Base-by-base conservation (phyloP, 2,113 vertebrate species). In the Caretta caretta region DNA sequence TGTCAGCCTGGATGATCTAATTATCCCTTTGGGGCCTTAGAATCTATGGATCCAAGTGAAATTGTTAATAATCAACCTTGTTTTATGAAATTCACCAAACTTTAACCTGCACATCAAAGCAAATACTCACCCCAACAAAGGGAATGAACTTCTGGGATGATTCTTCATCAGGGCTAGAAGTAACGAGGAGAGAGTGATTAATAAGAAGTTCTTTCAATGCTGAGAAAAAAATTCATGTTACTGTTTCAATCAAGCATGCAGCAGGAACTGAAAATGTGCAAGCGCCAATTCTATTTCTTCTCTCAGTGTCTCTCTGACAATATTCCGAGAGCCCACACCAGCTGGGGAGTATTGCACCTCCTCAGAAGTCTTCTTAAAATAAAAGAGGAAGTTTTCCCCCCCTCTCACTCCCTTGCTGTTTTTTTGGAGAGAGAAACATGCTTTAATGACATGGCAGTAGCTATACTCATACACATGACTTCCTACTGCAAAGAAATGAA, bases 101-200 rank as follows among this genome's bases (percentile, higher is more conserved):
- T 79, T 7, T 12, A 94, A 22, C 7, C 78, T 17, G 6, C 1
- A 0, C 5, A 22, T 62, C 57, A 2, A 6, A 2, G 2, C 2
- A 12, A 42, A 84, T 78, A 98, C 99, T 99, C 97, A 99, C 99
- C 97, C 99, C 99, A 0, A 99, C 99, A 79, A 99, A 99, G 42
- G 99, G 99, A 97, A 99, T 99, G 98, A 99, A 99, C 94, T 99
- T 99, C 98, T 99, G 99, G 6, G 99, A 99, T 2, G 99, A 99
- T 93, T 99, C 99, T 98, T 99, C 99, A 0, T 99, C 99, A 12
- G 99, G 99, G 98, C 99, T 99, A 97, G 82, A 97, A 87, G 79
- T 38, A 97, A 97, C 91, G 83, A 92, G 78, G 95, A 94, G 89
- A 97, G 57, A 95, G 54, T 38, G 10, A 88, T 97, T 93, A 97